A percentile compares a stretch with the other conserved stretches of the same genome.
These are phyloP conservation scores for Chascanopsetta lugubris DNA, from an alignment of 2,113 vertebrate species.

Conservation along the genomic window DNA sequence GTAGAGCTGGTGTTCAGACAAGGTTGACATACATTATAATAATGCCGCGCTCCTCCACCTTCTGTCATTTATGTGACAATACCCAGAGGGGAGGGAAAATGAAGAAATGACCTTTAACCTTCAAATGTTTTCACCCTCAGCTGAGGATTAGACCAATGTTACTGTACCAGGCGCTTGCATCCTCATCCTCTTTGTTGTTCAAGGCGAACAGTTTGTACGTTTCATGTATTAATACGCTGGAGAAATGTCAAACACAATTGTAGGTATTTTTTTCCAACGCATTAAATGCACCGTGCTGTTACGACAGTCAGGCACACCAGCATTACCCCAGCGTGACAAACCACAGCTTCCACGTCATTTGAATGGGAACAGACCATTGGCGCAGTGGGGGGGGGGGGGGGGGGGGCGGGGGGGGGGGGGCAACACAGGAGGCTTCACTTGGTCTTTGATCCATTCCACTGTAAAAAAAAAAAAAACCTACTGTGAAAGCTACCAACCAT, in stretches of 20 bases:
- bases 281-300: neutral
- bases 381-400: neutral
- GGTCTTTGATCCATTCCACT: neutral
- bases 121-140: neutral
- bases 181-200: neutral
- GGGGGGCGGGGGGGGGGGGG: neutral
- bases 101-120: constrained; percentile 2
- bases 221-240: neutral
- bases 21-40: constrained; percentile 29
- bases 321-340: neutral
- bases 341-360: neutral
- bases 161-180: neutral
- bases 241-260: neutral
- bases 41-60: neutral
- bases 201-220: neutral
- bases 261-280: neutral
- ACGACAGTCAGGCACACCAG: neutral
- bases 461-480: neutral
- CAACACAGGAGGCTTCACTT: neutral
- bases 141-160: neutral
- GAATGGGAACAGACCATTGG: neutral
- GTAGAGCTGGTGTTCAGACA: constrained; percentile 18
- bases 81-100: constrained; percentile 17
- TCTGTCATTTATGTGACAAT: constrained; percentile 27
- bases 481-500: no score